A percentile compares a stretch with the other conserved stretches of the same genome.
Conservation (phyloP, 2,113 vertebrate species). For the Oryzias celebensis region DNA sequence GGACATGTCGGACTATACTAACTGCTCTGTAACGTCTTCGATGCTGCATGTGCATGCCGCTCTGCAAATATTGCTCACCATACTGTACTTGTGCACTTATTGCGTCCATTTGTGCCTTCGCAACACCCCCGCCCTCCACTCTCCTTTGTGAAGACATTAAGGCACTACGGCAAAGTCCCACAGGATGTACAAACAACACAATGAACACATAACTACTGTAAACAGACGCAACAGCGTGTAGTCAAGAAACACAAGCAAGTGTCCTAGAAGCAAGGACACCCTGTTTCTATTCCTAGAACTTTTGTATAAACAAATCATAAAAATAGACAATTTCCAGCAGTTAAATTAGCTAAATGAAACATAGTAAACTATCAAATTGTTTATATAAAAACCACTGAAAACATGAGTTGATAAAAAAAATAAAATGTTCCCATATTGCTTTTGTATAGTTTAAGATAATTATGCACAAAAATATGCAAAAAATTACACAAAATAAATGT, state of each 20-base stretch:
- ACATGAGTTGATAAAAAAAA: not conserved
- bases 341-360: no score
- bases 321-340: no score
- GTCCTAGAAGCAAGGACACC: not conserved
- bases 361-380: not conserved
- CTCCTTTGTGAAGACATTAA: slow-evolving; percentile 55
- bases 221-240: slow-evolving; percentile 4
- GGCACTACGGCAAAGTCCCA: slow-evolving; percentile 39
- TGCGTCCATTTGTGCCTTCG: slow-evolving; percentile 29
- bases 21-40: slow-evolving; percentile 25
- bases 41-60: slow-evolving; percentile 12
- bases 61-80: slow-evolving; percentile 46
- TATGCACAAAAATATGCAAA: no score
- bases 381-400: not conserved
- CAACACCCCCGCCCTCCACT: slow-evolving; percentile 8
- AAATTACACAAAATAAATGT: no score
- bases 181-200: slow-evolving; percentile 50
- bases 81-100: slow-evolving; percentile 10
- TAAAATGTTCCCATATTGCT: not conserved
- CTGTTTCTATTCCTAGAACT: no score
- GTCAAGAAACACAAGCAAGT: not conserved
- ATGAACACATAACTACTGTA: slow-evolving; percentile 37
- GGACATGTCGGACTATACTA: slow-evolving; percentile 18
- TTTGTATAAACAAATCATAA: no score
- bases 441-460: not conserved